A percentile compares a stretch with the other conserved stretches of the same genome.
phyloP scores from a whole-genome alignment of 1,140 invertebrate genomes.

The Wasmannia auropunctata region DNA sequence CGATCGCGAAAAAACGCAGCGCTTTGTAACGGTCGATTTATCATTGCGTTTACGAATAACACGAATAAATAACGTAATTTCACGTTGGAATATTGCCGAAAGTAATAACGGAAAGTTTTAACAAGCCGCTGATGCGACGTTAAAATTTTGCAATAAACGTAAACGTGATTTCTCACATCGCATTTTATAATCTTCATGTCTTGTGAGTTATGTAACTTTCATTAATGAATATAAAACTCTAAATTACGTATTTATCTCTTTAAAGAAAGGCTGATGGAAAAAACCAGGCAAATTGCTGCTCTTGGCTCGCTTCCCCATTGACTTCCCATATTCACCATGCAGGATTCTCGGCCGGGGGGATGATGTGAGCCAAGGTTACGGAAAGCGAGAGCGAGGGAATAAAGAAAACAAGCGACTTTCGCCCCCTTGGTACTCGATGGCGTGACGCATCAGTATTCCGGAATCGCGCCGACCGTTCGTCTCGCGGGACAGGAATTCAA shows the following conservation, averaged over 20 bases:
- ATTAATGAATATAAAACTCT: not conserved
- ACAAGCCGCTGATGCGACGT: not conserved
- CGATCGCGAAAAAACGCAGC: not conserved
- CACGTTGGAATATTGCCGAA: not conserved
- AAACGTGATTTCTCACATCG: not conserved
- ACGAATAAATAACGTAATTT: slow-evolving; percentile 8
- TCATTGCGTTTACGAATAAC: slow-evolving; percentile 23
- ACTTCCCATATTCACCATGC: slow-evolving; percentile 1
- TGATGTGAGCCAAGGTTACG: slow-evolving; percentile 18
- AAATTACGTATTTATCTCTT: not conserved
- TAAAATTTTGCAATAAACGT: not conserved
- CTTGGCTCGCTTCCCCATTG: not conserved
- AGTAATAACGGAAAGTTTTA: not conserved
- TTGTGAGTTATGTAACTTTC: not conserved
- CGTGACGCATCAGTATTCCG: slow-evolving; percentile 81
- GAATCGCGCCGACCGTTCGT: slow-evolving; percentile 81
- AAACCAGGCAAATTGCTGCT: not conserved
- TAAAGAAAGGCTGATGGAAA: not conserved
- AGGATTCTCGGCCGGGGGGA: not conserved
- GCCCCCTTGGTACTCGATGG: slow-evolving; percentile 54
- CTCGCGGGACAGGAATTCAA: slow-evolving; percentile 81
- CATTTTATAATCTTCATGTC: not conserved
- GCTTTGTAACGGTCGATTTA: not conserved
- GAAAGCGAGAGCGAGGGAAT: slow-evolving; percentile 51
- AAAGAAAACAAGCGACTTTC: slow-evolving; percentile 73